Evolutionary conservation across 1,140 invertebrate species (phyloP), one percentile per base, ranked within the genome.

Genomic region (Aphaenogaster floridana): DNA sequence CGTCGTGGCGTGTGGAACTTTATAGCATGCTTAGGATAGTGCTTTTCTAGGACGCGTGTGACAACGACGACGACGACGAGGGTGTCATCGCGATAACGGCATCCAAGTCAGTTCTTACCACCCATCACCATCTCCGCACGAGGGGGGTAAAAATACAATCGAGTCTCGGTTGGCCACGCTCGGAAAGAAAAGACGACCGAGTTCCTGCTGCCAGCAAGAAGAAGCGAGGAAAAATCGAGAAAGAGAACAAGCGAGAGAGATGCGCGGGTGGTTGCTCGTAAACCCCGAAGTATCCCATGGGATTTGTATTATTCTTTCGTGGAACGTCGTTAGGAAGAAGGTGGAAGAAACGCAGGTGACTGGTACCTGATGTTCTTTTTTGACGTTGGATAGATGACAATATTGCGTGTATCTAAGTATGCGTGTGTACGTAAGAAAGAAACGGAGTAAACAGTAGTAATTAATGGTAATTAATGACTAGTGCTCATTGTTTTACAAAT

Each of bases 261-360:
- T n/a, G 84, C 15, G 21, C 50, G 61, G 9, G 28, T 50, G 87
- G 21, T 8, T 86, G 78, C 77, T 89, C 79, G 89, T 81, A 83
- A 91, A 80, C 83, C 78, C 9, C 63, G 34, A 76, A 89, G 86
- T 66, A 81, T 64, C 87, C 88, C 79, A 54, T 64, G 87, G 84
- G 84, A 87, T 89, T 91, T 71, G 90, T 87, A 91, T 91, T 89
- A 91, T 91, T 86, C 89, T 90, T 89, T 79, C 54, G 59, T 64
- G 59, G 57, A 89, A 84, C 84, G 63, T 91, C 68, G 89, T 90
- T 90, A 78, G 76, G 66, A 52, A 28, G 66, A 69, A 59, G 11
- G 17, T 66, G 54, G 21, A 71, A 64, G 63, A 72, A 77, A 52
- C 34, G n/a, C n/a, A 17, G 28, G n/a, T 17, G 15, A n/a, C 21